phyloP scores from a whole-genome alignment of 2,797 vertebrate species.

The Oophaga sylvatica region DNA sequence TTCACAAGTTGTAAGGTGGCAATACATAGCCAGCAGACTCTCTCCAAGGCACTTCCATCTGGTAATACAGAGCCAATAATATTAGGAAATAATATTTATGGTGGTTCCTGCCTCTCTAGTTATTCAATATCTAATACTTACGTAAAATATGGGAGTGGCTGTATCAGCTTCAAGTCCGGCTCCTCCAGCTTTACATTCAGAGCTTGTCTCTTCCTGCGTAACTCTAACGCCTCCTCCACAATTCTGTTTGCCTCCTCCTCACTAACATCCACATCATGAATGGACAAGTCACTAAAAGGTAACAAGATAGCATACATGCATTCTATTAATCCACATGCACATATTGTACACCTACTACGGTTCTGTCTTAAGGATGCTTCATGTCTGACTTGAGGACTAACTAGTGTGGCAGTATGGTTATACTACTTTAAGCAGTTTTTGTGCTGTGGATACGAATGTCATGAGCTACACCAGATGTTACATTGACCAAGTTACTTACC shows the following conservation, averaged over 20 bases:
- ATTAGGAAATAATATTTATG: no score
- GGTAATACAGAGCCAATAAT: slow-evolving; percentile 28
- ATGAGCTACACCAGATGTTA: neutral
- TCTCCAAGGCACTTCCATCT: slow-evolving; percentile 96
- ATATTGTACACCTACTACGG: neutral
- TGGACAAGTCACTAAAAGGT: slow-evolving; percentile 82
- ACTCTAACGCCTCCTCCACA: slow-evolving; percentile 86
- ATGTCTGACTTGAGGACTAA: neutral
- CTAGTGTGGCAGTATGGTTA: neutral
- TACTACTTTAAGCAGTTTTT: neutral
- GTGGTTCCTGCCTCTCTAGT: neutral
- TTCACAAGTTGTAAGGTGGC: slow-evolving; percentile 89
- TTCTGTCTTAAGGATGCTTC: neutral
- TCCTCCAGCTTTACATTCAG: slow-evolving; percentile 79
- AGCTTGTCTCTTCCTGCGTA: slow-evolving; percentile 84
- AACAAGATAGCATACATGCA: neutral
- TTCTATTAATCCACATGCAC: neutral
- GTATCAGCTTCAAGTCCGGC: slow-evolving; percentile 85
- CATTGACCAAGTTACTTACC: slow-evolving; percentile 70
- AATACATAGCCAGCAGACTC: slow-evolving; percentile 90
- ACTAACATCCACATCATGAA: slow-evolving; percentile 86
- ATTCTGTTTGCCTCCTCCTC: slow-evolving; percentile 82
- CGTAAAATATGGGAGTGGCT: slow-evolving; percentile 87
- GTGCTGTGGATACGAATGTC: neutral
- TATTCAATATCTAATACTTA: slow-evolving; percentile 69